A percentile compares a stretch with the other conserved stretches of the same genome.
Conservation (phyloP, 2,888 invertebrate genomes). For the Desoria tigrina region DNA sequence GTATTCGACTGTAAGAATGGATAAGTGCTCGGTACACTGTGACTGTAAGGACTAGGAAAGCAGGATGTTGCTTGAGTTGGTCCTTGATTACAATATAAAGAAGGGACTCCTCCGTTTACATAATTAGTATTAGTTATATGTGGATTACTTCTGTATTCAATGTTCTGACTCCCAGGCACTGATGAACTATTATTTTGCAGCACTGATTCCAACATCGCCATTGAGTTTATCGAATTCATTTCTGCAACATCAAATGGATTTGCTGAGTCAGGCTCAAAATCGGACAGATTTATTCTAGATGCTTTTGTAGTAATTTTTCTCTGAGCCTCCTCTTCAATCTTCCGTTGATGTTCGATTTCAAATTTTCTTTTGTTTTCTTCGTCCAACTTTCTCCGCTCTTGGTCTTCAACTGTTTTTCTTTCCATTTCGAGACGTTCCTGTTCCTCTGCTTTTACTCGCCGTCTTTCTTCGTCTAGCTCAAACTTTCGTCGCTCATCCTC, state of each 20-base stretch:
- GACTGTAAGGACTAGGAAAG: background rate
- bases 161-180: background rate
- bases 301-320: background rate
- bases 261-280: constrained; percentile 88
- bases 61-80: background rate
- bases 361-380: background rate
- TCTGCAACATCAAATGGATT: constrained; percentile 93
- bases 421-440: constrained; percentile 23
- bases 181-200: constrained; percentile 51
- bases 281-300: constrained; percentile 63
- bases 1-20: background rate
- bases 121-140: constrained; percentile 4
- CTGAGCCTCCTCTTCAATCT: constrained; percentile 3
- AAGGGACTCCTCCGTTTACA: background rate
- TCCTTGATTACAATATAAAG: background rate
- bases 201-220: constrained; percentile 87
- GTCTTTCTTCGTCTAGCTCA: constrained; percentile 26
- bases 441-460: constrained; percentile 57
- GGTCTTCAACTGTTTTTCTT: constrained; percentile 1
- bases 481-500: constrained; percentile 53
- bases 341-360: background rate
- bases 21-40: background rate
- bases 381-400: constrained; percentile 3
- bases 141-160: constrained; percentile 12
- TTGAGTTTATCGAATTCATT: constrained; percentile 86